Conservation (phyloP, 2,888 invertebrate species). For the Andrena fulva region DNA sequence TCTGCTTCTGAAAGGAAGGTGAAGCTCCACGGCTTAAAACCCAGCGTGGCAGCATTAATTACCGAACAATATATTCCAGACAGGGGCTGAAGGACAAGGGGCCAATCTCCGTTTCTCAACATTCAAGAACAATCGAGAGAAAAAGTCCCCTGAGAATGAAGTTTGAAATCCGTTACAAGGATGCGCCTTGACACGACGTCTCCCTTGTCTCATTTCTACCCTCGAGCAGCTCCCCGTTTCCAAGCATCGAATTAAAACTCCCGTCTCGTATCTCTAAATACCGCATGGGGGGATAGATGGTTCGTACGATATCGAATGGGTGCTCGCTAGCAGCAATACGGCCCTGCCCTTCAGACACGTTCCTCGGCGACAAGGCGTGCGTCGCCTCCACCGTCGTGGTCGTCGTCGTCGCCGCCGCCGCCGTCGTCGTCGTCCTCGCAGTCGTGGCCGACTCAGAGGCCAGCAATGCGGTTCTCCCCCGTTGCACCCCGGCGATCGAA, state of each 20-base stretch:
- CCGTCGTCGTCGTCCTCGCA: slow-evolving; percentile 45
- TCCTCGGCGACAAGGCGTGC: slow-evolving; percentile 38
- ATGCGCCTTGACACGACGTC: slow-evolving; percentile 43
- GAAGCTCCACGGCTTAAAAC: background rate
- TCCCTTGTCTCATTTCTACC: slow-evolving; percentile 26
- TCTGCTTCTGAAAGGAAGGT: too few relatives aligned
- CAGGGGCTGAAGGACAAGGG: background rate
- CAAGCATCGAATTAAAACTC: slow-evolving; percentile 23
- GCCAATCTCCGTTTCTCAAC: background rate
- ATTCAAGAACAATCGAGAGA: background rate
- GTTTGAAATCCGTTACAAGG: slow-evolving; percentile 35
- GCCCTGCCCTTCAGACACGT: slow-evolving; percentile 54
- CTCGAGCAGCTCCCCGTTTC: background rate
- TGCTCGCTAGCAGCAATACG: slow-evolving; percentile 33
- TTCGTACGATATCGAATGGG: slow-evolving; percentile 32
- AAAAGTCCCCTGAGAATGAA: background rate
- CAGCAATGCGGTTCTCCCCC: slow-evolving; percentile 80
- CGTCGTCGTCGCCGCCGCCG: slow-evolving; percentile 30
- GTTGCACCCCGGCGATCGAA: slow-evolving; percentile 74
- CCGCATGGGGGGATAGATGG: slow-evolving; percentile 8
- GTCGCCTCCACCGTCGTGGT: slow-evolving; percentile 34
- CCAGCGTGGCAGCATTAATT: background rate
- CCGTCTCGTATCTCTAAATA: slow-evolving; percentile 2
- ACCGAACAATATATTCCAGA: background rate
- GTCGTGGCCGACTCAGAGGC: slow-evolving; percentile 76